These are phyloP conservation scores for Zaprionus nigranus DNA, from an alignment of 1,140 invertebrate genomes.

Conservation along the genomic window DNA sequence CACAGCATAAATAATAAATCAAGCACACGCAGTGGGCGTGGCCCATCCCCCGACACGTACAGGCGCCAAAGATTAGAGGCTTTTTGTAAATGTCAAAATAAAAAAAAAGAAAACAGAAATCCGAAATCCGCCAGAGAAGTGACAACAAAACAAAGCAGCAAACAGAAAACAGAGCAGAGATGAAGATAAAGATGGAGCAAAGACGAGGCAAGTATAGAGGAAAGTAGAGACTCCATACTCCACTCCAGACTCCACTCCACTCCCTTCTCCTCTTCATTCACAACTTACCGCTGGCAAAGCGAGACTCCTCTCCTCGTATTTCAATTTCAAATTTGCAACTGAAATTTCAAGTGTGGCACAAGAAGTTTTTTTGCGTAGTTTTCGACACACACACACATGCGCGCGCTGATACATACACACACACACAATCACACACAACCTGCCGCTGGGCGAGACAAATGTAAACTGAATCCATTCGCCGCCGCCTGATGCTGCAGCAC, in stretches of 20 bases:
- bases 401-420: neutral
- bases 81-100: conserved; percentile 14
- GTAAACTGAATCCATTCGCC: conserved; percentile 34
- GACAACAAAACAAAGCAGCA: neutral
- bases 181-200: neutral
- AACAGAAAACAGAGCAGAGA: neutral
- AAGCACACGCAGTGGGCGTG: neutral
- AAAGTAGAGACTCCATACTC: too few species aligned
- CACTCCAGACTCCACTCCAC: neutral
- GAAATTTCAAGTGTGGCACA: conserved; percentile 13
- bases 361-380: conserved; percentile 2
- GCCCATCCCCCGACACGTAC: neutral
- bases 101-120: neutral
- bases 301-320: neutral
- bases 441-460: conserved; percentile 47
- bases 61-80: conserved; percentile 10
- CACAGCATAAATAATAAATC: conserved; percentile 19
- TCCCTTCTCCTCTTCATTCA: neutral
- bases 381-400: neutral
- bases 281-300: neutral
- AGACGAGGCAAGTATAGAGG: neutral
- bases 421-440: conserved; percentile 16
- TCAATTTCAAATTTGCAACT: conserved; percentile 36
- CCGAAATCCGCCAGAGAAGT: neutral
- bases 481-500: conserved; percentile 34